Conservation (phyloP, 2,797 vertebrate species). For the Syngnathus rostellatus region DNA sequence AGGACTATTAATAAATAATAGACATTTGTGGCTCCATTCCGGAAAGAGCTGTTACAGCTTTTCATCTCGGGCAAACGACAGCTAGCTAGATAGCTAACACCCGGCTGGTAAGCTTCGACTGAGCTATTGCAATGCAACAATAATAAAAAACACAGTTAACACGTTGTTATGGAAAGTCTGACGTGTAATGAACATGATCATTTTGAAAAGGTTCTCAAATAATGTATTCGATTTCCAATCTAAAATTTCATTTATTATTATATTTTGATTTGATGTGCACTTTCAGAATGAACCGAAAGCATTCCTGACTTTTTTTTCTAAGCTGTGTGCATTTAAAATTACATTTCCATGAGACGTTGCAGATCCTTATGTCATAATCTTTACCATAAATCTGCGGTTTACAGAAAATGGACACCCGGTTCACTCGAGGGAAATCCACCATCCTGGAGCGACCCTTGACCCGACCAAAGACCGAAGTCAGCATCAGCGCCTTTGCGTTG, state of each 20-base stretch:
- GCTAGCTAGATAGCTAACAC: neutral
- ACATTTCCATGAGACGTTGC: neutral
- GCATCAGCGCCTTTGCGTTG: conserved; percentile 83
- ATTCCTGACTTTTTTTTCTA: neutral
- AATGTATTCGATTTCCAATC: neutral
- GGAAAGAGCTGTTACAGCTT: neutral
- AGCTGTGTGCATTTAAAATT: neutral
- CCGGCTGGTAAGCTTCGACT: neutral
- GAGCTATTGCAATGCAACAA: neutral
- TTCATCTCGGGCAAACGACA: neutral
- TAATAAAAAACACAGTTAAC: neutral
- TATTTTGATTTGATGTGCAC: too few species aligned
- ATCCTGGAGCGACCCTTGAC: conserved; percentile 82
- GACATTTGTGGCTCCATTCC: too few species aligned
- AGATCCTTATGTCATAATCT: neutral
- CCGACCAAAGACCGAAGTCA: conserved; percentile 82
- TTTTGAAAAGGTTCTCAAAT: neutral
- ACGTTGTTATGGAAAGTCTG: neutral
- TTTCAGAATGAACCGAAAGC: too few species aligned
- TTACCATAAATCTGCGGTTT: neutral
- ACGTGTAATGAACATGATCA: neutral
- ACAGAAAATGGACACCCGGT: conserved; percentile 79
- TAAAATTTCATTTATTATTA: neutral
- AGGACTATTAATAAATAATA: neutral
- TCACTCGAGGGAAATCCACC: conserved; percentile 85